A percentile compares a stretch with the other conserved stretches of the same genome.
Conservation (phyloP, 2,888 invertebrate genomes). For the Ochlodes sylvanus region DNA sequence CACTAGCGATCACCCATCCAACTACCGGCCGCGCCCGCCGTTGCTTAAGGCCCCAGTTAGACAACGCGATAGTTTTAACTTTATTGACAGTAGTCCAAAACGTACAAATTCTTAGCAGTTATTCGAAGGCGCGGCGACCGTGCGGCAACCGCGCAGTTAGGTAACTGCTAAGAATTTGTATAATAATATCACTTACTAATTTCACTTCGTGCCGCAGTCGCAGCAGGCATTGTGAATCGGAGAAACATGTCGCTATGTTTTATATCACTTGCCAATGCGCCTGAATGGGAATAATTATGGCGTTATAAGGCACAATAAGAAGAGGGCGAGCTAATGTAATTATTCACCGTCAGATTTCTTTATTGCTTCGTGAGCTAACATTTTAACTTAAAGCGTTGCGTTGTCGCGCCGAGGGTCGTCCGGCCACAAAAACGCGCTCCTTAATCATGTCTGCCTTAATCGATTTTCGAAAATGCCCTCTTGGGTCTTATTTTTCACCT, state of each 20-base stretch:
- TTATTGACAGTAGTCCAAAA: too few species aligned
- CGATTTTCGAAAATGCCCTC: slow-evolving; percentile 73
- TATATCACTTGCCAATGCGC: slow-evolving; percentile 55
- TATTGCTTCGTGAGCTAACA: slow-evolving; percentile 73
- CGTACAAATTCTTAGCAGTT: too few species aligned
- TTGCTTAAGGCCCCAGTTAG: too few species aligned
- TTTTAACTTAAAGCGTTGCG: slow-evolving; percentile 62
- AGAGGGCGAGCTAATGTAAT: slow-evolving; percentile 67
- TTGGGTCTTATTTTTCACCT: slow-evolving; percentile 68
- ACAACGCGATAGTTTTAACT: too few species aligned
- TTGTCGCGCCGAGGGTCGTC: slow-evolving; percentile 48
- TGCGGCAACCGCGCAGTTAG: too few species aligned
- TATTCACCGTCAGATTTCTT: slow-evolving; percentile 74
- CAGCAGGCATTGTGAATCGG: slow-evolving; percentile 44
- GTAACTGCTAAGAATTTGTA: too few species aligned
- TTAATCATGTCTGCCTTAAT: slow-evolving; percentile 79
- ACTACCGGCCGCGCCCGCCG: too few species aligned
- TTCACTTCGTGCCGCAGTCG: slow-evolving; percentile 1
- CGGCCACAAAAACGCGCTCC: slow-evolving; percentile 60
- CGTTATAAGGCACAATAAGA: slow-evolving; percentile 63
- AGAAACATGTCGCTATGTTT: slow-evolving; percentile 55
- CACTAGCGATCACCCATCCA: too few species aligned
- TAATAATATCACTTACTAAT: slow-evolving; percentile 10
- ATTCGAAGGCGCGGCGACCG: too few species aligned
- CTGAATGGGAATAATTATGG: slow-evolving; percentile 66